Base-by-base conservation (phyloP, 2,113 vertebrate species). In the Lucifuga dentata region DNA sequence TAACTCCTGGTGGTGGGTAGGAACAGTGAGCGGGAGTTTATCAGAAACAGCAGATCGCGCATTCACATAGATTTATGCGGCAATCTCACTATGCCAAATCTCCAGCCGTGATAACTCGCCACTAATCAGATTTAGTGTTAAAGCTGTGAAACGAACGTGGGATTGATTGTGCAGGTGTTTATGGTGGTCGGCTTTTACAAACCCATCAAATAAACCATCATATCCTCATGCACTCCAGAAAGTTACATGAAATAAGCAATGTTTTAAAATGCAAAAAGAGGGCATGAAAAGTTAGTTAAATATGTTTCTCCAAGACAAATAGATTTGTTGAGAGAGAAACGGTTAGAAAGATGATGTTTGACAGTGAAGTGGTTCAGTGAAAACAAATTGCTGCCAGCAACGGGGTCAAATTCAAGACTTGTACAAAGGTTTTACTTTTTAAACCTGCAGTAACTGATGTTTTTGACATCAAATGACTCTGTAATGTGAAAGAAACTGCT, bases 1-100 rank as follows among this genome's bases (percentile, higher is more conserved):
- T 67, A 80, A 62, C 60, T 77, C 59, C 73, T 64, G 81, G 60
- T 29, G 7, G 21, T 38, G 76, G 39, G 57, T 5, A 59, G 49
- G 40, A 72, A 58, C 19, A 23, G 45, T 44, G 11, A 60, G 36
- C 58, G 41, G 40, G 46, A 6, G 35, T 78, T 58, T 43, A 73
- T 78, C 79, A 64, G 66, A 53, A 64, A 60, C 65, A 82, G 38
- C 55, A 44, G 49, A 68, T 55, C 23, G 23, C 8, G n/a, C 15
- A 8, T 32, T 35, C 16, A 7, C 5, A 5, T 26, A 38, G 67
- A 73, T 83, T 81, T 26, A 45, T 19, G 41, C 49, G 19, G 45
- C 46, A 35, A 24, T 16, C 49, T 46, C 56, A 0, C 33, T 38
- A 8, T 36, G 76, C 64, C 78, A 84, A 53, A 64, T 11, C 64